Evolutionary conservation across 1,140 invertebrate species (phyloP).

Genomic region (Rhagoletis zephyria): DNA sequence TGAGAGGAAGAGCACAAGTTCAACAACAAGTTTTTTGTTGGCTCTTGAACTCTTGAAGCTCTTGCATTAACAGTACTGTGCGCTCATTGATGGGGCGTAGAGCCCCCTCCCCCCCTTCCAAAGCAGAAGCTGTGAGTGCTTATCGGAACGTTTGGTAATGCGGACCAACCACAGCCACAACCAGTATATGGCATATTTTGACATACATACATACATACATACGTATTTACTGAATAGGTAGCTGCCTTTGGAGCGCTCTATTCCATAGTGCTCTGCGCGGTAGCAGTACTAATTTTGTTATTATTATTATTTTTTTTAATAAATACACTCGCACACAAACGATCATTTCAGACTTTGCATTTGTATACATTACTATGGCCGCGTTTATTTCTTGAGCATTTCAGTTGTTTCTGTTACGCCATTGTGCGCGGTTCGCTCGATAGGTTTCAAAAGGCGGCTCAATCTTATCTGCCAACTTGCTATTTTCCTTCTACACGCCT

Average conservation of each 20-base stretch:
- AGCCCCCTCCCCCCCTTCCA: too few species aligned
- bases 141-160: neutral
- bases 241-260: neutral
- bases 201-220: neutral
- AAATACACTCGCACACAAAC: neutral
- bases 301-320: neutral
- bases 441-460: neutral
- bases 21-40: neutral
- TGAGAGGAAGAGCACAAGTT: neutral
- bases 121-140: constrained; percentile 15
- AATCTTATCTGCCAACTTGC: neutral
- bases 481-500: neutral
- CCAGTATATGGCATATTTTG: too few species aligned
- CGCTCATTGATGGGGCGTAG: neutral
- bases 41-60: neutral
- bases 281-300: neutral
- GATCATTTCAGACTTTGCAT: neutral
- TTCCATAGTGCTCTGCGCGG: neutral
- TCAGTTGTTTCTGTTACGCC: constrained; percentile 46
- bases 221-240: neutral
- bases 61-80: neutral
- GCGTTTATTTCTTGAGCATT: constrained; percentile 3
- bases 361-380: constrained; percentile 1
- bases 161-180: neutral
- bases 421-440: constrained; percentile 45